These are phyloP conservation scores for Ellobius talpinus DNA, from an alignment of 2,113 vertebrate genomes.

Conservation along the genomic window DNA sequence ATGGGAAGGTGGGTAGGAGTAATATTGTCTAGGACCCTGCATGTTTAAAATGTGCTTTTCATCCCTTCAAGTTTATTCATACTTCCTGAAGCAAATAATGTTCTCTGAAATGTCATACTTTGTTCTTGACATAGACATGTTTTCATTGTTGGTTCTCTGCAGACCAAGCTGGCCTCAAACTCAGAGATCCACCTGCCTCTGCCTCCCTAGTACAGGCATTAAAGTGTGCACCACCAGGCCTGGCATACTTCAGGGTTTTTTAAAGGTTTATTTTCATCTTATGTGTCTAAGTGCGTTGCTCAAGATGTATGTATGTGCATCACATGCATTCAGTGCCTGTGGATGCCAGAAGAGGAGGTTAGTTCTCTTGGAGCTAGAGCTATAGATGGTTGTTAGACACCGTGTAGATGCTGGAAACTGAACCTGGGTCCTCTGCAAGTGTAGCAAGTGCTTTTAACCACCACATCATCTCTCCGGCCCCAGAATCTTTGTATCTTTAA, in stretches of 20 bases:
- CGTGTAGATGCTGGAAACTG: not conserved
- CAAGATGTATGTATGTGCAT: not conserved
- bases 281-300: not conserved
- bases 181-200: not conserved
- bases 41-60: not conserved
- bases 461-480: not conserved
- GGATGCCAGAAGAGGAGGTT: not conserved
- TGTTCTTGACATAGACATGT: not conserved
- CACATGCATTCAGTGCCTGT: not conserved
- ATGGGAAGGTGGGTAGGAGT: not conserved
- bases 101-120: not conserved
- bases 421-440: not conserved
- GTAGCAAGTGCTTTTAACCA: not conserved
- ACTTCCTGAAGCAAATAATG: not conserved
- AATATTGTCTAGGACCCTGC: not conserved
- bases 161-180: not conserved
- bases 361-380: not conserved
- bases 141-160: not conserved
- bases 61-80: not conserved
- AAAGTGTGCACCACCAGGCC: not conserved
- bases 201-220: not conserved
- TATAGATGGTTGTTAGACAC: not conserved
- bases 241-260: not conserved
- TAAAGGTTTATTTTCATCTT: not conserved
- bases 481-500: not conserved